Evolutionary conservation across 2,113 vertebrate genomes (phyloP).

Genomic region (Muntiacus muntjak): DNA sequence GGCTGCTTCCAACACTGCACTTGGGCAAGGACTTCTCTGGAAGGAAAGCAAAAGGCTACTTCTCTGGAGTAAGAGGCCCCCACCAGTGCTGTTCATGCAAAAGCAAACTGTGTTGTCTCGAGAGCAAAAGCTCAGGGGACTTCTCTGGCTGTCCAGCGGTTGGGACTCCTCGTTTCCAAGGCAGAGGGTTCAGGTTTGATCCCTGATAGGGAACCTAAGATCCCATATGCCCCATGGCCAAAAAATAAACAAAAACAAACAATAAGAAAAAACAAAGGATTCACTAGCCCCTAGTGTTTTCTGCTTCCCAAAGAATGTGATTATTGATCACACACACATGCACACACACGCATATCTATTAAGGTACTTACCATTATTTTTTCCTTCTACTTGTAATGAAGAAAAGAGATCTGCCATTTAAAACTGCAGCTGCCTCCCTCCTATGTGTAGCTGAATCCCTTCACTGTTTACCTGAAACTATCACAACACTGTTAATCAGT

Average conservation of each 20-base stretch:
- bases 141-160: neutral
- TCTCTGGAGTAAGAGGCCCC: neutral
- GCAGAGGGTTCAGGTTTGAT: neutral
- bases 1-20: constrained; percentile 17
- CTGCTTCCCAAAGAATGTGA: neutral
- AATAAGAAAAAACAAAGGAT: neutral
- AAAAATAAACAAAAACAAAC: neutral
- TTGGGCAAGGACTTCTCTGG: neutral
- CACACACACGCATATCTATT: neutral
- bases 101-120: neutral
- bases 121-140: neutral
- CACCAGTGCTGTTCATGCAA: neutral
- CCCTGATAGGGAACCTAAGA: neutral
- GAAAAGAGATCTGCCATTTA: neutral
- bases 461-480: neutral
- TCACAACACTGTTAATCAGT: neutral
- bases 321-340: neutral
- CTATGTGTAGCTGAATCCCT: neutral
- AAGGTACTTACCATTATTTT: constrained; percentile 36
- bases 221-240: neutral
- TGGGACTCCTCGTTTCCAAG: neutral
- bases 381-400: constrained; percentile 44
- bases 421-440: neutral
- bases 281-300: neutral
- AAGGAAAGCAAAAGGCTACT: constrained; percentile 1